Evolutionary conservation across 1,140 invertebrate species (phyloP).

Genomic region (Steinernema khuongi): DNA sequence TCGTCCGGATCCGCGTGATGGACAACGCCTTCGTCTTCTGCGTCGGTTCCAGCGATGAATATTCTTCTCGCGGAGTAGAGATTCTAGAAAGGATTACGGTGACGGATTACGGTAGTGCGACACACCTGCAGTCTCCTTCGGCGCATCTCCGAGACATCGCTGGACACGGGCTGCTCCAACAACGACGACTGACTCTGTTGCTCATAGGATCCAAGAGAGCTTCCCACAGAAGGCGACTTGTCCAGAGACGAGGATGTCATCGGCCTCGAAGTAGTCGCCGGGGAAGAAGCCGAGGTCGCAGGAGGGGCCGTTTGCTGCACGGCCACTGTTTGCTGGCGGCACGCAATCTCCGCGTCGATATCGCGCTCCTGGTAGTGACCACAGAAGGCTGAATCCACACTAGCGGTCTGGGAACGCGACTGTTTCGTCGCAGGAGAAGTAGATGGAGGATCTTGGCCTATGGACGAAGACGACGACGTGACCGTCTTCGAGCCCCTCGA

Average conservation of each 20-base stretch:
- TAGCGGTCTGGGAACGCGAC: slow-evolving; percentile 5
- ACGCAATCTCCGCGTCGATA: slow-evolving; percentile 38
- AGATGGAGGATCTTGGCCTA: slow-evolving; percentile 24
- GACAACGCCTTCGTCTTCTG: slow-evolving; percentile 20
- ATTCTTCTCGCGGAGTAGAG: slow-evolving; percentile 41
- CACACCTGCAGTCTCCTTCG: background rate
- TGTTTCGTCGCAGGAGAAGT: slow-evolving; percentile 26
- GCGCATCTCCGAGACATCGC: slow-evolving; percentile 22
- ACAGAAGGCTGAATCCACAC: slow-evolving; percentile 32
- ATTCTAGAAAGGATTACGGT: slow-evolving; percentile 16
- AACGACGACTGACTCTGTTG: background rate
- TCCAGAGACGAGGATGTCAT: slow-evolving; percentile 6
- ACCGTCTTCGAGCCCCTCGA: slow-evolving; percentile 24
- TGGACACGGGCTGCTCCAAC: slow-evolving; percentile 28
- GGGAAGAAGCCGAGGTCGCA: background rate
- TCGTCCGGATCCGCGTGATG: slow-evolving; percentile 32
- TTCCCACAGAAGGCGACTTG: background rate
- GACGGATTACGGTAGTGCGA: background rate
- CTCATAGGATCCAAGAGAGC: slow-evolving; percentile 13
- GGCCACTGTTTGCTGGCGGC: slow-evolving; percentile 13
- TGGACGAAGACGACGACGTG: slow-evolving; percentile 33
- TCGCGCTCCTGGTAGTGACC: slow-evolving; percentile 33
- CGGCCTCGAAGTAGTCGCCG: slow-evolving; percentile 4
- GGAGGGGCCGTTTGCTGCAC: background rate
- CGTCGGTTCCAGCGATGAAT: slow-evolving; percentile 38